Percentiles rank a stretch among this genome's conserved stretches.
These are phyloP conservation scores for Sebastes oblongus DNA, from an alignment of 2,797 vertebrate species.

Conservation along the genomic window DNA sequence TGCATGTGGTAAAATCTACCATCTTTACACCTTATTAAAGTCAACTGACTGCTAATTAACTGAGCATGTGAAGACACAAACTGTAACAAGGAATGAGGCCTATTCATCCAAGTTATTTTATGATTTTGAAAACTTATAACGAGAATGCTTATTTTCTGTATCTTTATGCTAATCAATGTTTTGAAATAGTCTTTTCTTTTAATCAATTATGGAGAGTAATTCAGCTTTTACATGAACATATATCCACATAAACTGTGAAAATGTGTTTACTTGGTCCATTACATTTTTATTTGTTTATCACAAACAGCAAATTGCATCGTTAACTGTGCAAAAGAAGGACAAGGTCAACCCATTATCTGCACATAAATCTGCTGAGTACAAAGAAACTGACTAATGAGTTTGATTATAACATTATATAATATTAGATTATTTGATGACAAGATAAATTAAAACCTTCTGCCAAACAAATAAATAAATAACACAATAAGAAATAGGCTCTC, in stretches of 20 bases:
- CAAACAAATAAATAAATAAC: not conserved
- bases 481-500: not conserved
- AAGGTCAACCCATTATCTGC: no score
- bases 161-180: not conserved
- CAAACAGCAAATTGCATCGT: not conserved
- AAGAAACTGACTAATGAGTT: not conserved
- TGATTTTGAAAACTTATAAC: not conserved
- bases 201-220: not conserved
- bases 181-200: not conserved
- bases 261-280: not conserved
- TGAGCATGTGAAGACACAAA: not conserved
- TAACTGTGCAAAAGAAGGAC: not conserved
- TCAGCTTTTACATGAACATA: not conserved
- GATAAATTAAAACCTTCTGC: not conserved
- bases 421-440: not conserved
- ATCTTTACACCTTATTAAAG: not conserved
- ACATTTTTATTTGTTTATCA: not conserved
- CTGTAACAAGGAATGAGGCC: not conserved
- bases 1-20: not conserved
- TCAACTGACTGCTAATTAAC: not conserved
- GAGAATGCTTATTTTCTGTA: not conserved
- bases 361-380: not conserved
- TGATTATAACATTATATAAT: not conserved
- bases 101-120: not conserved
- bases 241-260: not conserved